Conservation (phyloP, 2,888 invertebrate species). For the Adelphocoris suturalis region DNA sequence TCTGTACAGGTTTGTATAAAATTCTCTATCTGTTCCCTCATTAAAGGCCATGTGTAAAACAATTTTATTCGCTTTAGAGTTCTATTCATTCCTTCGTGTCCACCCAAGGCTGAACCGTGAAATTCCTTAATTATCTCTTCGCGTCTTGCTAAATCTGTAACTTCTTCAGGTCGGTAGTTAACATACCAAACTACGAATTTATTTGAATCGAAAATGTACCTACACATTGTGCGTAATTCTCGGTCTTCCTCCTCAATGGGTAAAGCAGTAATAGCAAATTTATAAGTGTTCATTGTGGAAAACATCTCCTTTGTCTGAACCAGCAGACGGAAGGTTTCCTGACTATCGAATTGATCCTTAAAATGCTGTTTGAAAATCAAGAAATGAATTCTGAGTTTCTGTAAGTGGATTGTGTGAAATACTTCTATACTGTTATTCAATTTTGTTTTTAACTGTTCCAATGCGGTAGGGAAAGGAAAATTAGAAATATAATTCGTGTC, state of each 20-base stretch:
- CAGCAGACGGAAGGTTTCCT: neutral
- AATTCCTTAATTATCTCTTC: neutral
- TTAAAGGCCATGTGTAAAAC: neutral
- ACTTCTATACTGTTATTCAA: neutral
- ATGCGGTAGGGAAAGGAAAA: neutral
- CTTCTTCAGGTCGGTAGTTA: neutral
- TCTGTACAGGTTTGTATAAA: neutral
- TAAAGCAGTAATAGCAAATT: neutral
- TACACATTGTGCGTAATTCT: neutral
- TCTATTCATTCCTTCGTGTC: conserved; percentile 11
- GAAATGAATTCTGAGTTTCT: neutral
- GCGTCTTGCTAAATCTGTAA: neutral
- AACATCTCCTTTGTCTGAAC: neutral
- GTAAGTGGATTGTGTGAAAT: neutral
- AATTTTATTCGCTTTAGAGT: neutral
- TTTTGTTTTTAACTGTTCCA: neutral
- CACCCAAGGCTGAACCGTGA: neutral
- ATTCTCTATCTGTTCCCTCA: neutral
- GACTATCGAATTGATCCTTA: neutral
- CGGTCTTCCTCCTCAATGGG: neutral
- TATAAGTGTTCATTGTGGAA: neutral
- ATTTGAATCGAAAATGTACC: neutral
- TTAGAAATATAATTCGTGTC: neutral
- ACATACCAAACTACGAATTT: neutral
- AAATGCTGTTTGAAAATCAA: too few relatives aligned